Conservation (phyloP, 2,888 invertebrate genomes). For the Drosophila siamana region DNA sequence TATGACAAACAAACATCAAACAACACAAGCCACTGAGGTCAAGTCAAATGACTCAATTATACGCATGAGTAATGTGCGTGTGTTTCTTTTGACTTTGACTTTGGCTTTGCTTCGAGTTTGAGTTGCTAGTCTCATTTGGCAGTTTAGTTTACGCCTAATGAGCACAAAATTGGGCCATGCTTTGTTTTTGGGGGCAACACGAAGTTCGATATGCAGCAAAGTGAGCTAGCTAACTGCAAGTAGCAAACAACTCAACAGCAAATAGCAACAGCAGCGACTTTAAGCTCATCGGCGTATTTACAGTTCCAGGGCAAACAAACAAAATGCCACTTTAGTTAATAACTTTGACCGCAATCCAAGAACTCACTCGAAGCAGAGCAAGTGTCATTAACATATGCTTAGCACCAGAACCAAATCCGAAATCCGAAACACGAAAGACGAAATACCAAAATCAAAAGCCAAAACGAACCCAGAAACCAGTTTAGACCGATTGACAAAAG, state of each 20-base stretch:
- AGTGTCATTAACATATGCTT: constrained; percentile 74
- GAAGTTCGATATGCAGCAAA: constrained; percentile 31
- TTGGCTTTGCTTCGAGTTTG: constrained; percentile 10
- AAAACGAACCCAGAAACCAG: constrained; percentile 24
- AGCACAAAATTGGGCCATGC: constrained; percentile 66
- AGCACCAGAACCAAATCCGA: constrained; percentile 60
- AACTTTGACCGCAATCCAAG: constrained; percentile 73
- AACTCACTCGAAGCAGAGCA: constrained; percentile 50
- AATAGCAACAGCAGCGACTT: neutral
- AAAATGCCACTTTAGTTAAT: constrained; percentile 70
- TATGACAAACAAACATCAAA: constrained; percentile 43
- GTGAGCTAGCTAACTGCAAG: neutral
- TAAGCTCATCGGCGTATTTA: constrained; percentile 40
- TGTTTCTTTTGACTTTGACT: constrained; percentile 24
- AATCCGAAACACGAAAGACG: neutral
- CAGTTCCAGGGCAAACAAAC: constrained; percentile 46
- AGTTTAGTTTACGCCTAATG: constrained; percentile 65
- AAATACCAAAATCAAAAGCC: constrained; percentile 21
- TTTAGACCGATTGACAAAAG: constrained; percentile 42
- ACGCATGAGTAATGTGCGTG: constrained; percentile 64
- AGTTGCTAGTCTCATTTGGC: constrained; percentile 25
- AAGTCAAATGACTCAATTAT: constrained; percentile 61
- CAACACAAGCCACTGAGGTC: constrained; percentile 56
- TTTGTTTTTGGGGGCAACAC: constrained; percentile 26
- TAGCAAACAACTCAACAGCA: neutral